Evolutionary conservation across 2,797 vertebrate genomes (phyloP).

Genomic region (Pangasius macronema): DNA sequence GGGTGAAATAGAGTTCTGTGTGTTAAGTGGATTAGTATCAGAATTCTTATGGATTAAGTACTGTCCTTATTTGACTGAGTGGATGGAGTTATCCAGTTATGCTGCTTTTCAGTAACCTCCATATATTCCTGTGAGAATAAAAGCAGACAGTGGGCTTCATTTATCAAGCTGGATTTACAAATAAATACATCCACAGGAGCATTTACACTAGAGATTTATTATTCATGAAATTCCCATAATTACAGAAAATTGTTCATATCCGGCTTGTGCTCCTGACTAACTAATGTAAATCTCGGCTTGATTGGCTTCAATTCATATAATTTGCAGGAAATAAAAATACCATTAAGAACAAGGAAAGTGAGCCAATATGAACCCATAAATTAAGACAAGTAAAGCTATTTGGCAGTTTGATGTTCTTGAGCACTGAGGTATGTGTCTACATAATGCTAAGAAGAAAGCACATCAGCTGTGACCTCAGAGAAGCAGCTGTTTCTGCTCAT

Average conservation of each 20-base stretch:
- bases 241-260: not conserved
- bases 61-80: not conserved
- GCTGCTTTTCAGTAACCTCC: not conserved
- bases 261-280: not conserved
- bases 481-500: not conserved
- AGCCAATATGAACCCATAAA: not conserved
- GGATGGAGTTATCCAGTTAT: not conserved
- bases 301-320: not conserved
- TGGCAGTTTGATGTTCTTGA: not conserved
- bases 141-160: not conserved
- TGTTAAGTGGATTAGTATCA: slow-evolving; percentile 1
- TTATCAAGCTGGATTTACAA: not conserved
- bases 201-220: not conserved
- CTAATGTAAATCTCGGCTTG: not conserved
- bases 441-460: not conserved
- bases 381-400: not conserved
- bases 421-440: not conserved
- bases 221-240: not conserved
- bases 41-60: not conserved
- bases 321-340: no score
- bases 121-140: not conserved
- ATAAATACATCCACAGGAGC: not conserved
- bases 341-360: not conserved
- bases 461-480: not conserved
- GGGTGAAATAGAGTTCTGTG: slow-evolving; percentile 1